phyloP scores from a whole-genome alignment of 2,888 invertebrate genomes.

The Acanthopleura granulata region DNA sequence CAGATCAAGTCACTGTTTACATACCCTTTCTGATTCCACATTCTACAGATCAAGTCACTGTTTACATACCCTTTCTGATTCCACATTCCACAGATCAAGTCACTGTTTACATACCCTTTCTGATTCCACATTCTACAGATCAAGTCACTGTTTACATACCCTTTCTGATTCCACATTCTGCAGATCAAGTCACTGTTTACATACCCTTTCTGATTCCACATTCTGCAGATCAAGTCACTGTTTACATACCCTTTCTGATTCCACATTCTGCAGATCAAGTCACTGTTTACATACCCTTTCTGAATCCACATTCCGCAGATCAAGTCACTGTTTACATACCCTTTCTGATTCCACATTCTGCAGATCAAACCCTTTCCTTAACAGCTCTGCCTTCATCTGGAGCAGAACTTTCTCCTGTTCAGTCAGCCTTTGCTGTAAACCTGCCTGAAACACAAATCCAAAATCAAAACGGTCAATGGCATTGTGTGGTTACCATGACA shows the following conservation, averaged over 20 bases:
- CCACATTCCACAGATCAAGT: slow-evolving; percentile 56
- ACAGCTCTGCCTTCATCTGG: slow-evolving; percentile 55
- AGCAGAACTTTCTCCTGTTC: slow-evolving; percentile 61
- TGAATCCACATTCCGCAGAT: slow-evolving; percentile 54
- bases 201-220: slow-evolving; percentile 51
- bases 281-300: too few relatives aligned
- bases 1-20: too few relatives aligned
- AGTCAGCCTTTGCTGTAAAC: slow-evolving; percentile 58
- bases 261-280: slow-evolving; percentile 57
- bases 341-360: slow-evolving; percentile 58
- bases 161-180: slow-evolving; percentile 54
- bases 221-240: slow-evolving; percentile 60
- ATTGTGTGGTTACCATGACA: too few relatives aligned
- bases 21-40: slow-evolving; percentile 51
- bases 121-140: slow-evolving; percentile 54
- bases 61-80: slow-evolving; percentile 53
- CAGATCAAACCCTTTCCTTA: slow-evolving; percentile 56
- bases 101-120: too few relatives aligned
- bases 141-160: too few relatives aligned
- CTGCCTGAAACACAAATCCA: slow-evolving; percentile 40
- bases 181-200: too few relatives aligned
- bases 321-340: too few relatives aligned
- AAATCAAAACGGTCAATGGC: too few relatives aligned
- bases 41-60: slow-evolving; percentile 60
- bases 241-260: slow-evolving; percentile 53